Base-by-base conservation (phyloP, 2,888 invertebrate genomes). In the Cheiracanthium punctorium region DNA sequence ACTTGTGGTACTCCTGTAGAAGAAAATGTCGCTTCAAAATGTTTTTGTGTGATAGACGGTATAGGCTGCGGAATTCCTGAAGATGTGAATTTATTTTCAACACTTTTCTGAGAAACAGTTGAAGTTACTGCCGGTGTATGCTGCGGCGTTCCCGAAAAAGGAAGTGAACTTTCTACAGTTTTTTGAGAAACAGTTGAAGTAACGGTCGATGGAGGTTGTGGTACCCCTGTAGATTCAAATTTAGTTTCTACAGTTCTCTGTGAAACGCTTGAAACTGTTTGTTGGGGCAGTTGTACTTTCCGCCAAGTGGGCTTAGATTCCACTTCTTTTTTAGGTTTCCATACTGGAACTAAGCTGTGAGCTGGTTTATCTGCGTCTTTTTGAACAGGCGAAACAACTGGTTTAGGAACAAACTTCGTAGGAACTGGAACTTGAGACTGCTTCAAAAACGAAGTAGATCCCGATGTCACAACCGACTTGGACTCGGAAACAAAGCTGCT, bases 401-500 rank as follows among this genome's bases (percentile, higher is more conserved):
- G 10, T 80, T 71, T 80, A 52, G 80, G 80, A 69, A 71, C 32
- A 64, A 80, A 80, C 37, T 80, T 80, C 4, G 52, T 30, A 48
- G 80, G 70, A 29, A 37, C 37, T 48, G 80, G 29, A 76, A 76
- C 65, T n/a, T 71, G 43, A 64, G 74, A 58, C 29, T 58, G 24
- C 20, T 32, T 58, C n/a, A 32, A 64, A 14, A 48, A 29, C 10
- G 71, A 71, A 24, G 43, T 14, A 12, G 43, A 71, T 7, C 43
- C 43, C 28, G 71, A 28, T 14, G 71, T 37, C 28, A 37, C 33
- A 29, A 71, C 41, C 29, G 84, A 73, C 37, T 64, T 79, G 0
- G 84, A 74, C 37, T 85, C 84, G 32, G 77, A 85, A 24, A 85
- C 70, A 0, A 85, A 37, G 32, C 79, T 85, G 70, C 79, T 85